Evolutionary conservation across 2,113 vertebrate species (phyloP), one percentile per base, ranked within the genome.

Genomic region (Gorsachius goisagi): DNA sequence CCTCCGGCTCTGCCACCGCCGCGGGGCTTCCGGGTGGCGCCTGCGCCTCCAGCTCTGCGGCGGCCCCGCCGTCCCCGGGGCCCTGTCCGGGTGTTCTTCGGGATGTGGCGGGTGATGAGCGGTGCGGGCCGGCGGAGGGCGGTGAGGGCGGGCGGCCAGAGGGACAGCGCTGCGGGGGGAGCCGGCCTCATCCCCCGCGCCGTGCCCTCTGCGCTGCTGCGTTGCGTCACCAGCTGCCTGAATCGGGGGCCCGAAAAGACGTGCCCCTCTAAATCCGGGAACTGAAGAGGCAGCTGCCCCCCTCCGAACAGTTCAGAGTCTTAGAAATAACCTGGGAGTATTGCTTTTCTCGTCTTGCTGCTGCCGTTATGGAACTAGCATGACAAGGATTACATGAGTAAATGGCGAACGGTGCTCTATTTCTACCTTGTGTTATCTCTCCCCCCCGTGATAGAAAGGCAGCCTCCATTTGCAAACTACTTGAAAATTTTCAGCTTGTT

Each of bases 211-310:
- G 1, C 26, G 24, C 14, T 12, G n/a, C 16, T 27, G 1, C 18
- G 0, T 13, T 3, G 9, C 15, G 0, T 4, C 9, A 0, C 6
- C 8, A 2, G 6, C 7, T 9, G n/a, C 9, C 53, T 5, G 9
- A 12, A 2, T 5, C 13, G 2, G 21, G 28, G 11, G 11, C 27
- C 6, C 10, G n/a, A 4, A 2, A 11, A 20, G 2, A 1, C 41
- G n/a, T 6, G 2, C 13, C 1, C 18, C 12, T 76, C 5, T 18
- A 16, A 76, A 11, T 22, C 9, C 27, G 44, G 24, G 5, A 32
- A 9, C 17, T n/a, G 20, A 12, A 15, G 21, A 12, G 17, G 2
- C 15, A 2, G 4, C 32, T n/a, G 6, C 39, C 39, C 19, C 6
- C 3, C 10, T 9, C 10, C 4, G 4, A 47, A 3, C 27, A 3